Evolutionary conservation across 2,888 invertebrate genomes (phyloP).

Genomic region (Nemapogon koenigi): DNA sequence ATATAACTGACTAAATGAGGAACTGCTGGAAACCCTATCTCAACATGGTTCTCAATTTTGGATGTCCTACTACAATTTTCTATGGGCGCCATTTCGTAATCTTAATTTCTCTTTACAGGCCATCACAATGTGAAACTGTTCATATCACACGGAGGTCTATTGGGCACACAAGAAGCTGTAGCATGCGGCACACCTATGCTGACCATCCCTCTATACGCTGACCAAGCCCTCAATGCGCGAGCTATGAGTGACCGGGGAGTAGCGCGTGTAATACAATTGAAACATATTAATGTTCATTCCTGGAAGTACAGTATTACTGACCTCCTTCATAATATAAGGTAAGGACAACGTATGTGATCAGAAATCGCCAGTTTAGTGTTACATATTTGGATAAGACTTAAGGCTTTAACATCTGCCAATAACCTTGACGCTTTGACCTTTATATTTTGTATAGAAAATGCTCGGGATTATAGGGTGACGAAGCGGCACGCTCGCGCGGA

Average conservation of each 20-base stretch:
- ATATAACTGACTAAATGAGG: too few relatives aligned
- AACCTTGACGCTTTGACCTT: too few relatives aligned
- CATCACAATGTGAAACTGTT: slow-evolving; percentile 63
- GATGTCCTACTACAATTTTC: too few relatives aligned
- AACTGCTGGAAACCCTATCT: too few relatives aligned
- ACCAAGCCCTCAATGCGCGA: slow-evolving; percentile 56
- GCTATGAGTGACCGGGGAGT: slow-evolving; percentile 57
- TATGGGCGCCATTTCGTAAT: background rate
- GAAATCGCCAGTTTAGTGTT: background rate
- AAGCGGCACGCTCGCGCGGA: too few relatives aligned
- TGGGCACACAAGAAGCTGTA: slow-evolving; percentile 66
- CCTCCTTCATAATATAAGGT: slow-evolving; percentile 49
- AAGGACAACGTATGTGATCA: too few relatives aligned
- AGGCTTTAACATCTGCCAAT: too few relatives aligned
- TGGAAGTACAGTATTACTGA: slow-evolving; percentile 42
- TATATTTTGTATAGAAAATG: too few relatives aligned
- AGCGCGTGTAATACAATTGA: slow-evolving; percentile 39
- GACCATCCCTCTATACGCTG: slow-evolving; percentile 61
- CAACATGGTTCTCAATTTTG: too few relatives aligned
- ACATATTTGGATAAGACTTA: background rate
- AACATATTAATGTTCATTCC: slow-evolving; percentile 29
- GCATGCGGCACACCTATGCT: slow-evolving; percentile 62
- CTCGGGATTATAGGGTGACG: too few relatives aligned
- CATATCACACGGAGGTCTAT: slow-evolving; percentile 68
- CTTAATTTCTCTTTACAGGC: slow-evolving; percentile 27